Base-by-base conservation (phyloP, 2,797 vertebrate genomes). In the Parauchenoglanis punctatus region DNA sequence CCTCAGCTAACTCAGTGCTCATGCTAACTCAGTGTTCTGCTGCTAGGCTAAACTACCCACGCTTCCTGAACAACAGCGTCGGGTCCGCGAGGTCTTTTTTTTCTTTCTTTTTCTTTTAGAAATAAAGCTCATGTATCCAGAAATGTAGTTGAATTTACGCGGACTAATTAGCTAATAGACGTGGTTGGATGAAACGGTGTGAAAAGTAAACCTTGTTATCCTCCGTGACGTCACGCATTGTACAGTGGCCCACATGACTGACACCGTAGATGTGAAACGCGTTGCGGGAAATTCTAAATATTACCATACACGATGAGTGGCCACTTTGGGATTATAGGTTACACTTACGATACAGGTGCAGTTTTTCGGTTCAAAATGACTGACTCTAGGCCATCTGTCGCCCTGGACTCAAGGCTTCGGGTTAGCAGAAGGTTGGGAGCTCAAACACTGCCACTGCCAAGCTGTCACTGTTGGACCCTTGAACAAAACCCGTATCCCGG, bases 161-260 rank as follows among this genome's bases (percentile, higher is more conserved):
- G 65, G 40, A 80, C 31, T 52, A 46, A 11, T 83, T 46, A 31
- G 63, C 84, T 61, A 46, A 75, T 77, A 77, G n/a, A 49, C 40
- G 3, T 58, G 80, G 80, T 28, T 72, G 46, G n/a, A 73, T 12
- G 44, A 61, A 77, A 40, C 88, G 84, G 28, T 46, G 40, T 63
- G 10, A 84, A 31, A 86, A 82, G 25, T 72, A 81, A 89, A 63
- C 75, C 89, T 92, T 95, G 92, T 94, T 94, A 93, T 91, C 87
- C 82, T 91, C 84, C 5, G 49, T 94, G 93, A 92, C 91, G 91
- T 94, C 91, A 91, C 7, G 28, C 84, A 73, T 3, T 77, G 52
- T 93, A 96, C 94, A 94, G 95, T 93, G 92, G 92, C 94, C 93
- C 72, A 0, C 31, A 31, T 23, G 88, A 31, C 31, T 31, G 84